Conservation (phyloP, 2,888 invertebrate species). For the Agrochola litura region DNA sequence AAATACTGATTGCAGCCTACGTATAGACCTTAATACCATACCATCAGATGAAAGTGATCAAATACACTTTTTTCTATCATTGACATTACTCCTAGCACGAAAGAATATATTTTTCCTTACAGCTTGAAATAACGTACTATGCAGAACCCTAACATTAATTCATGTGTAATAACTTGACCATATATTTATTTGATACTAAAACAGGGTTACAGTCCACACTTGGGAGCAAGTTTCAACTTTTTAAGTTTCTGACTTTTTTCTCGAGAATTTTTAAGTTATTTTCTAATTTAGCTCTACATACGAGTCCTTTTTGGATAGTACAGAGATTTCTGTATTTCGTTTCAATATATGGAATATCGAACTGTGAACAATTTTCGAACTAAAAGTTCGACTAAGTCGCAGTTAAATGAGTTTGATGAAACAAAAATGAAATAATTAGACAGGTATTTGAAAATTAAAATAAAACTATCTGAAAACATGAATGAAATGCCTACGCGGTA, state of each 20-base stretch:
- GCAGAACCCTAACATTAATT: conserved; percentile 40
- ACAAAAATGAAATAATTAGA: not conserved
- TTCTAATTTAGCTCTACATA: not conserved
- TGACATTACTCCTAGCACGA: not conserved
- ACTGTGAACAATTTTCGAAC: not conserved
- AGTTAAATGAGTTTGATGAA: not conserved
- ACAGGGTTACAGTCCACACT: conserved; percentile 63
- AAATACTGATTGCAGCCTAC: not conserved
- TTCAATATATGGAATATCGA: not conserved
- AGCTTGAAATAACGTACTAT: conserved; percentile 25
- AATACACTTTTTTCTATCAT: not conserved
- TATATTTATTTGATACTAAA: conserved; percentile 72
- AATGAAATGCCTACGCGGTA: not conserved
- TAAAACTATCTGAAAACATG: not conserved
- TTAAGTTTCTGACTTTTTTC: conserved; percentile 68
- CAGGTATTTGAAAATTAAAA: not conserved
- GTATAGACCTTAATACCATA: too few relatives aligned
- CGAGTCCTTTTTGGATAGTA: too few relatives aligned
- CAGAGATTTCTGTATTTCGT: not conserved
- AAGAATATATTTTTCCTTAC: conserved; percentile 23
- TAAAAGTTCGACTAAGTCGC: not conserved
- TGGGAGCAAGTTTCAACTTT: conserved; percentile 63
- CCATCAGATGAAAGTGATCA: not conserved
- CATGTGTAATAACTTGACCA: conserved; percentile 38
- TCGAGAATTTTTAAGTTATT: not conserved